Base-by-base conservation (phyloP, 2,797 vertebrate genomes). In the Sebastes umbrosus region DNA sequence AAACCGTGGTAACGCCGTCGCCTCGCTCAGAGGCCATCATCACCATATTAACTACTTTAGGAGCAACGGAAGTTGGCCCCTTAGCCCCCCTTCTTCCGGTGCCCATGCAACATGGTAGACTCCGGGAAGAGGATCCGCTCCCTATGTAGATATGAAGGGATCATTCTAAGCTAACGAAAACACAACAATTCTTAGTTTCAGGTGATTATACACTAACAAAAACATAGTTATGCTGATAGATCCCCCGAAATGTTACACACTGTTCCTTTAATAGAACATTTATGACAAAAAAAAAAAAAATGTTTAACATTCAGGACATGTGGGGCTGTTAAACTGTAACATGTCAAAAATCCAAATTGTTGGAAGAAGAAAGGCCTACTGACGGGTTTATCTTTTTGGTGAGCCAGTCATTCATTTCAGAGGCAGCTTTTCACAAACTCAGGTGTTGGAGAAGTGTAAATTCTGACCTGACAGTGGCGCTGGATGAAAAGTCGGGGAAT, bases 101-200 rank as follows among this genome's bases (percentile, higher is more conserved):
- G 43, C 43, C 43, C 39, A 43, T 43, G 14, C 6, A 43, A 43
- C 39, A 43, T 43, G 39, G 0, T 43, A 6, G 39, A 43, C 39
- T 43, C 14, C 6, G 0, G 3, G 0, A 43, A 43, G 39, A 43
- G 39, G 39, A 43, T 0, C 39, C 0, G 14, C 14, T 43, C 39
- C 39, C 39, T 43, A 43, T 46, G 43, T 46, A 46, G 43, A 46
- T 46, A 46, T 46, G 3, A 46, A 46, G 1, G 3, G 14, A 0
- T 46, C 43, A 46, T 46, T 46, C 43, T 46, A 46, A 46, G 43
- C 14, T 46, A 46, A 46, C 14, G 3, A 46, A 46, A 46, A 46
- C 43, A 46, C 43, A 46, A 46, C 43, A 46, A 18, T 46, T 46
- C 43, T 46, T 46, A 46, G 43, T 46, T 46, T 46, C 43, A 46